Evolutionary conservation across 2,888 invertebrate species (phyloP), one percentile per base, ranked within the genome.

Genomic region (Elmis aenea): DNA sequence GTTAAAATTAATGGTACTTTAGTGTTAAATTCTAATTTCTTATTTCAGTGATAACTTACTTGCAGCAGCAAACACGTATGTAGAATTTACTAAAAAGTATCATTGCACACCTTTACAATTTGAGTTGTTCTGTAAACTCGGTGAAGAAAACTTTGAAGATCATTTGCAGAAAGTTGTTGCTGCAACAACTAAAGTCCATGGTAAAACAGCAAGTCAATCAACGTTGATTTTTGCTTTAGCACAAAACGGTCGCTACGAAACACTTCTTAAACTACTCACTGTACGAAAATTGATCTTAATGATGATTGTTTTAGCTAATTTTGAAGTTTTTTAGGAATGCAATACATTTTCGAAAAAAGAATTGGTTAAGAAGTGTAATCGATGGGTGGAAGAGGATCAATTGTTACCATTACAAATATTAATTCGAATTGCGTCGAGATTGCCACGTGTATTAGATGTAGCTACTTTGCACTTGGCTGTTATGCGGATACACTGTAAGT

Each of bases 91-190:
- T 0, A 55, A 65, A 1, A 68, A 70, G 24, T 75, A 79, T 55
- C 73, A 70, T 31, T 76, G 74, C 46, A 79, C 81, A 0, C 84
- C 84, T 0, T 57, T 81, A 5, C 79, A 80, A 52, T 75, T 80
- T 46, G 82, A 82, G 60, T 45, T 85, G 1, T 54, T 82, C 2
- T 45, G 47, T n/a, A 52, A 61, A 30, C 42, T 73, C 21, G 57
- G 71, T 21, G 60, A 62, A 23, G 51, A 47, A 0, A 54, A 67
- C 35, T 65, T 69, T 5, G 64, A 67, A 40, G 50, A 61, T 22
- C 48, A 69, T n/a, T 46, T 74, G 22, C 57, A 61, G 13, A 47
- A 57, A 15, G 55, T 70, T 2, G 51, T 71, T 2, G 53, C 61
- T 16, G 56, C 55, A 1, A 57, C 67, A 4, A 50, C 61, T 2